These are phyloP conservation scores for Phalacrocorax brasilianus DNA, from an alignment of 2,113 vertebrate species.

Conservation along the genomic window DNA sequence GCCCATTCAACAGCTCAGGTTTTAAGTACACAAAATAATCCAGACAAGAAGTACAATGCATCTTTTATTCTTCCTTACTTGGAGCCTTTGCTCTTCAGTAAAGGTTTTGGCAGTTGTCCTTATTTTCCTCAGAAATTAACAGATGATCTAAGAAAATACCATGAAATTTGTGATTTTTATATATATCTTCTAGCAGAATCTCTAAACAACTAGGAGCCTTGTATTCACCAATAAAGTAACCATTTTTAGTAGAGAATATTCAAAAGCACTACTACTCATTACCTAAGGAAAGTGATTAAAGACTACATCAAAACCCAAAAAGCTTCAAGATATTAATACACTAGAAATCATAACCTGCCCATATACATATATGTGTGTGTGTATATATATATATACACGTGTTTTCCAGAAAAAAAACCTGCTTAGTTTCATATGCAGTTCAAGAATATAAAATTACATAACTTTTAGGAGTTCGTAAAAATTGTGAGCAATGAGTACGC, in stretches of 20 bases:
- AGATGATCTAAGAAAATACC: neutral
- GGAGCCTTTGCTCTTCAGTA: neutral
- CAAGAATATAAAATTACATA: neutral
- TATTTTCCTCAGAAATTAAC: neutral
- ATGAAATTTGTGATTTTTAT: neutral
- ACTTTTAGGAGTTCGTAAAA: neutral
- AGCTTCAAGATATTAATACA: neutral
- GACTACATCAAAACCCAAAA: neutral
- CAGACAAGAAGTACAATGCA: neutral
- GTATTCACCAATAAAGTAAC: neutral
- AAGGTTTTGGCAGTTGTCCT: neutral
- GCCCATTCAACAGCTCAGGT: neutral
- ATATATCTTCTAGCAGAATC: neutral
- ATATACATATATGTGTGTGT: fast-evolving
- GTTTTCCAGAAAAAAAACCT: neutral
- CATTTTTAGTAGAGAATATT: neutral
- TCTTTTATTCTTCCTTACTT: neutral
- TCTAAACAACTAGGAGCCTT: neutral
- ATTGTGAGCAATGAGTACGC: neutral
- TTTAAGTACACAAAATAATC: neutral
- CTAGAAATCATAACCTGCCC: neutral
- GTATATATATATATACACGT: too few species aligned
- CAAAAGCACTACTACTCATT: neutral
- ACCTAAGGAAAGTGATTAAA: neutral
- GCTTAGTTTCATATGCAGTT: neutral